Conservation (phyloP, 2,888 invertebrate species). For the Strigamia transsilvanica region DNA sequence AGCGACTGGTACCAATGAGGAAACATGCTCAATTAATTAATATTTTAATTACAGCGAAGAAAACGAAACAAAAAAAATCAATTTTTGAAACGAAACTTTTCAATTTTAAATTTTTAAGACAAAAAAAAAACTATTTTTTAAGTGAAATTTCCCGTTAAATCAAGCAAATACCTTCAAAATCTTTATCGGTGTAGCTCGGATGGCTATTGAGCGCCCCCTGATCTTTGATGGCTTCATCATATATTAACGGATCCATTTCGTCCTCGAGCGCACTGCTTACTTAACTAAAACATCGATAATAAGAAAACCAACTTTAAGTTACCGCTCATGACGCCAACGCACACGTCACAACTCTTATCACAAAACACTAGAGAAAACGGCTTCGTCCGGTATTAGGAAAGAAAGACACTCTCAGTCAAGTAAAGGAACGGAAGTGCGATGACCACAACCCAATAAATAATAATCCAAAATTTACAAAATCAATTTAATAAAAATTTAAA, state of each 20-base stretch:
- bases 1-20: conserved; percentile 26
- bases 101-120: no score
- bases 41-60: background rate
- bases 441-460: conserved; percentile 10
- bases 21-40: conserved; percentile 23
- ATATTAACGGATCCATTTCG: conserved; percentile 53
- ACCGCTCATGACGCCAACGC: background rate
- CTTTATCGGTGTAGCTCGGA: conserved; percentile 84
- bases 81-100: no score
- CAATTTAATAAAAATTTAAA: background rate
- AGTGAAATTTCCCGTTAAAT: no score
- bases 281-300: conserved; percentile 10
- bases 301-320: conserved; percentile 19
- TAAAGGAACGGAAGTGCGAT: conserved; percentile 25
- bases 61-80: background rate
- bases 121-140: no score
- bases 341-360: conserved; percentile 8
- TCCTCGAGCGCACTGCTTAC: background rate
- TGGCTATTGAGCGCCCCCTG: conserved; percentile 81
- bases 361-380: conserved; percentile 11
- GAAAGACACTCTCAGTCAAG: background rate
- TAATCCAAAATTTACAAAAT: background rate
- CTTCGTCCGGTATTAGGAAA: conserved; percentile 32
- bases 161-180: conserved; percentile 80
- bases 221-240: conserved; percentile 84